Percentiles rank a stretch among this genome's conserved stretches.
phyloP scores from a whole-genome alignment of 2,113 vertebrate species.

The Megaceryle maxima region DNA sequence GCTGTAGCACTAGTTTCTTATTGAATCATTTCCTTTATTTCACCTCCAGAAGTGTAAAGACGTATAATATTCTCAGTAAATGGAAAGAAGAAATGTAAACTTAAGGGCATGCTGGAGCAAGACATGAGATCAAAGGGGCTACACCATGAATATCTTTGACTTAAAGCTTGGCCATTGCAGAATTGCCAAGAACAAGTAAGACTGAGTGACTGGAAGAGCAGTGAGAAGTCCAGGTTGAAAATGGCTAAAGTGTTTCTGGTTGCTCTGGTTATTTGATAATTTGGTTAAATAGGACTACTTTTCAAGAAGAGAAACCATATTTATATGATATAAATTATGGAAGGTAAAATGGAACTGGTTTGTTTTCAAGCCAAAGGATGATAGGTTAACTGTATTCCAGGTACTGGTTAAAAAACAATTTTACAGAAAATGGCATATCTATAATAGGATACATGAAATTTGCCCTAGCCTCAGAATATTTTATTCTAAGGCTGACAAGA shows the following conservation, averaged over 20 bases:
- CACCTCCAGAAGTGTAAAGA: background rate
- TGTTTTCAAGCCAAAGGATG: background rate
- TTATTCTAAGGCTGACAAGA: background rate
- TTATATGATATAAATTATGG: background rate
- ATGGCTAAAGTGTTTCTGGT: background rate
- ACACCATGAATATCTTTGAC: background rate
- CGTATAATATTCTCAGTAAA: background rate
- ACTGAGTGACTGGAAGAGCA: background rate
- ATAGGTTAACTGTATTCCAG: background rate
- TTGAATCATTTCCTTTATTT: background rate
- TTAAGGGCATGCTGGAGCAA: background rate
- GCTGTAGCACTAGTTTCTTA: background rate
- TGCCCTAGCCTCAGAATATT: background rate
- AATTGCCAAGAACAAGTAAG: background rate
- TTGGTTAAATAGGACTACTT: background rate
- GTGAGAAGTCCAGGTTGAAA: background rate
- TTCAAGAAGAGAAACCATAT: background rate
- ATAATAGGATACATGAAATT: background rate
- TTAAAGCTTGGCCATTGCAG: background rate
- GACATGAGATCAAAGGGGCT: background rate
- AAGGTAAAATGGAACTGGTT: accelerated
- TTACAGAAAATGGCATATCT: background rate
- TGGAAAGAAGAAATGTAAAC: background rate
- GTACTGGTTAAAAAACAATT: background rate
- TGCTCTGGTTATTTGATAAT: background rate